Evolutionary conservation across 1,140 invertebrate species (phyloP).

Genomic region (Papilio polyxenes): DNA sequence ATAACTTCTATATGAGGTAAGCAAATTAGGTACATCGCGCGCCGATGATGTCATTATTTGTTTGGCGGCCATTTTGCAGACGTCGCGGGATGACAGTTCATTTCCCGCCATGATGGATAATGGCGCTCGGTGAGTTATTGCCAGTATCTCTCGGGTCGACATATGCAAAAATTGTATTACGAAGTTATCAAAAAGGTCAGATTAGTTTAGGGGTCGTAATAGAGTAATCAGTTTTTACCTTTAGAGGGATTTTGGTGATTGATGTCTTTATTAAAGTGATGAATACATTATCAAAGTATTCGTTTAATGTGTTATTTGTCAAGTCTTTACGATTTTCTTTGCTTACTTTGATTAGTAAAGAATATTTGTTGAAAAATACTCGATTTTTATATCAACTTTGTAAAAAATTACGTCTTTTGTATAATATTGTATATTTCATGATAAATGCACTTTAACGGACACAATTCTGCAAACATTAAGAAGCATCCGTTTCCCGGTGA

Average conservation of each 20-base stretch:
- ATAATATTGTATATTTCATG: not conserved
- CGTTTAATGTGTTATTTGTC: too few species aligned
- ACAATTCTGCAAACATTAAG: constrained; percentile 55
- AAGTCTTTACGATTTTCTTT: too few species aligned
- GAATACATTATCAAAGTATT: too few species aligned
- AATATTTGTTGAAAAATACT: too few species aligned
- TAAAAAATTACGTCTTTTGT: too few species aligned
- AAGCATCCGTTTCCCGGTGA: constrained; percentile 58
- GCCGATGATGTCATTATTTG: constrained; percentile 52
- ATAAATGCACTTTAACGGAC: constrained; percentile 45
- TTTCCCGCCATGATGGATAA: constrained; percentile 75
- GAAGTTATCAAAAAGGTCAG: constrained; percentile 69
- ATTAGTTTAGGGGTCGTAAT: constrained; percentile 48
- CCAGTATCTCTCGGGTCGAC: constrained; percentile 64
- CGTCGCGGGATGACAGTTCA: constrained; percentile 68
- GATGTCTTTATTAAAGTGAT: constrained; percentile 43
- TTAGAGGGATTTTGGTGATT: constrained; percentile 49
- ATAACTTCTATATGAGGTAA: constrained; percentile 27
- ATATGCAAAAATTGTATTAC: constrained; percentile 78
- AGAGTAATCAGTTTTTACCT: constrained; percentile 39
- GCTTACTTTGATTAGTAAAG: too few species aligned
- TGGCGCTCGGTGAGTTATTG: constrained; percentile 66
- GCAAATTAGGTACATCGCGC: constrained; percentile 35
- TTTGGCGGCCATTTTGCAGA: constrained; percentile 59
- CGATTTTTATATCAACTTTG: not conserved